phyloP scores from a whole-genome alignment of 2,888 invertebrate species.

The Hypolimnas misippus region DNA sequence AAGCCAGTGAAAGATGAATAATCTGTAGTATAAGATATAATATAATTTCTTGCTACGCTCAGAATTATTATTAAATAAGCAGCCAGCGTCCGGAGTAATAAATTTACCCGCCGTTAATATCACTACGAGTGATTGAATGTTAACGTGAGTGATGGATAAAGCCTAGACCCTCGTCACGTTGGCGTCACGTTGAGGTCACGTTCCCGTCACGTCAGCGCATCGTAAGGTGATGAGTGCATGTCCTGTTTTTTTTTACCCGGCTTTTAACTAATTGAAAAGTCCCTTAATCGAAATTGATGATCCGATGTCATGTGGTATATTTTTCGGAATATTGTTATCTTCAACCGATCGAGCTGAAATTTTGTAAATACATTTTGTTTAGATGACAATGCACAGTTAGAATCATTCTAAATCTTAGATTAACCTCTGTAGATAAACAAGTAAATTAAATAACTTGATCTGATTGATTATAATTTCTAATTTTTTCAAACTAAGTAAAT shows the following conservation, averaged over 20 bases:
- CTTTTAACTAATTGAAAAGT: constrained; percentile 15
- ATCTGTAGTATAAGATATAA: background rate
- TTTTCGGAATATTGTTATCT: background rate
- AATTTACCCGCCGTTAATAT: constrained; percentile 44
- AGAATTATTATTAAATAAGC: constrained; percentile 23
- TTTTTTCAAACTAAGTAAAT: no score
- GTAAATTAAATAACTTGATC: no score
- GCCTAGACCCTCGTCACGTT: constrained; percentile 43
- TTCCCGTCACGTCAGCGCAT: constrained; percentile 31
- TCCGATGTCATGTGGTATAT: background rate
- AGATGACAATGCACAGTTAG: no score
- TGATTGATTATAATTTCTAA: no score
- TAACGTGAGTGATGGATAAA: constrained; percentile 48
- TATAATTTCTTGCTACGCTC: background rate
- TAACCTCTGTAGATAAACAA: no score
- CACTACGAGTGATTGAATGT: constrained; percentile 64
- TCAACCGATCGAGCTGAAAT: no score
- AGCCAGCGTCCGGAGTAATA: constrained; percentile 27
- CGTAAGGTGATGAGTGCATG: constrained; percentile 25
- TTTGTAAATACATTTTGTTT: background rate
- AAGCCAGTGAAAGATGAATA: no score
- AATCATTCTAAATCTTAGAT: no score
- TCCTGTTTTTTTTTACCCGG: constrained; percentile 21
- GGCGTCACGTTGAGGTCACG: constrained; percentile 45
- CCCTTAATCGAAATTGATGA: constrained; percentile 3